A percentile compares a stretch with the other conserved stretches of the same genome.
These are phyloP conservation scores for Aphelocoma californica DNA, from an alignment of 2,797 vertebrate genomes.

Conservation along the genomic window DNA sequence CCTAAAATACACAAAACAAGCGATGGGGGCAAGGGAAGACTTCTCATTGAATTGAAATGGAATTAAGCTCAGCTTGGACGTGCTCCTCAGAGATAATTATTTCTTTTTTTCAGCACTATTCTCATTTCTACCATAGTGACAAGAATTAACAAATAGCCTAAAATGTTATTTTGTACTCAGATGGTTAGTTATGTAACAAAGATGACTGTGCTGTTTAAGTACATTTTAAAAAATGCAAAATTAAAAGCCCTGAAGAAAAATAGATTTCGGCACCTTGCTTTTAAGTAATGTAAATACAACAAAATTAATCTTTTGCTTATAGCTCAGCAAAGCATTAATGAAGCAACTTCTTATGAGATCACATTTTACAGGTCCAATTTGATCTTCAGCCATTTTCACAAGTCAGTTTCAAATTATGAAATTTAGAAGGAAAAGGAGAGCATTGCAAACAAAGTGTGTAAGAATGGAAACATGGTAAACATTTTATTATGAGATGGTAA, in stretches of 20 bases:
- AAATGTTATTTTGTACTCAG: not conserved
- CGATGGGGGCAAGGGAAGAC: not conserved
- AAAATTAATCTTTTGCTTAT: not conserved
- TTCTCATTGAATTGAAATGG: not conserved
- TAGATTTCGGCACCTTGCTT: not conserved
- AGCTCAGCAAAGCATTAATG: not conserved
- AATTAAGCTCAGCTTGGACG: not conserved
- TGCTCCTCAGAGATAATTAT: not conserved
- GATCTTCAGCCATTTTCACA: not conserved
- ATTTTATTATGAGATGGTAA: slow-evolving; percentile 20
- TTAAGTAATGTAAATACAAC: not conserved
- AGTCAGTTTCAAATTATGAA: not conserved
- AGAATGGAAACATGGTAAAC: slow-evolving; percentile 9
- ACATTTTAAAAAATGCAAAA: not conserved
- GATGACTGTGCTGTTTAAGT: not conserved
- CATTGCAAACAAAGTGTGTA: not conserved
- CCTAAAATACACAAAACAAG: not conserved
- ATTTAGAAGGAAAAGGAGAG: not conserved
- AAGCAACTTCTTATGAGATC: not conserved
- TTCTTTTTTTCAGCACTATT: slow-evolving; percentile 11
- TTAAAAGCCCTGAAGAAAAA: not conserved
- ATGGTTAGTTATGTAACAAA: not conserved
- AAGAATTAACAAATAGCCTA: not conserved
- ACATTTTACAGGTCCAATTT: not conserved
- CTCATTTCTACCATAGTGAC: not conserved